Conservation (phyloP, 2,888 invertebrate genomes). For the Ectemnius cavifrons region DNA sequence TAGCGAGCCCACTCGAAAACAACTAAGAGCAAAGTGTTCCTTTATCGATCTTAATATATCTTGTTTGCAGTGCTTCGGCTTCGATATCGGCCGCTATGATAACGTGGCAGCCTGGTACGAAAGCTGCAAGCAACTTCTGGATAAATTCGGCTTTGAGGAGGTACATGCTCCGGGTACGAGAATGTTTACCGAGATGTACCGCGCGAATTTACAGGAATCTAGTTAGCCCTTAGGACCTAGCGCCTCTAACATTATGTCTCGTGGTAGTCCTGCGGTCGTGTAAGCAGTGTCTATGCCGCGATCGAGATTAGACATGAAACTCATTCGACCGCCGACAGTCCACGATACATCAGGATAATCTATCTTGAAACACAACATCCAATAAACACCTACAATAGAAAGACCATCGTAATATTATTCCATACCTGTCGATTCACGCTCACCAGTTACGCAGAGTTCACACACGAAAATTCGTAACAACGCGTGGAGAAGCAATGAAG, state of each 20-base stretch:
- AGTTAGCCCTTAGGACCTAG: slow-evolving; percentile 35
- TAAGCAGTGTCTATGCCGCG: slow-evolving; percentile 4
- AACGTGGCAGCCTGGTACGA: slow-evolving; percentile 84
- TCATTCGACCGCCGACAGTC: slow-evolving; percentile 19
- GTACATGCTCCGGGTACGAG: slow-evolving; percentile 65
- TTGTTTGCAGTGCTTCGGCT: slow-evolving; percentile 72
- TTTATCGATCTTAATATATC: neutral
- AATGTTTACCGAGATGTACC: slow-evolving; percentile 62
- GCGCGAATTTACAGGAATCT: slow-evolving; percentile 58
- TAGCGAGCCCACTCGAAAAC: slow-evolving; percentile 4
- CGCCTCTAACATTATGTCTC: neutral
- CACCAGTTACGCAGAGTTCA: neutral
- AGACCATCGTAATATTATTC: neutral
- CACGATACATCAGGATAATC: neutral
- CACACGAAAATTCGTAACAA: no score
- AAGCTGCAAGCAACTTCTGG: slow-evolving; percentile 82
- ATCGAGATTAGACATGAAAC: slow-evolving; percentile 58
- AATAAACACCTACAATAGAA: neutral
- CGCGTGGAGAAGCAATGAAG: no score
- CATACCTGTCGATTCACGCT: neutral
- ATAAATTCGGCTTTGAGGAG: slow-evolving; percentile 84
- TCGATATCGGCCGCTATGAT: slow-evolving; percentile 80
- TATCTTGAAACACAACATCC: neutral
- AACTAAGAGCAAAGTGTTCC: neutral
- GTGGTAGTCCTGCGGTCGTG: slow-evolving; percentile 14